phyloP scores from a whole-genome alignment of 2,113 vertebrate species.

The Onychostruthus taczanowskii region DNA sequence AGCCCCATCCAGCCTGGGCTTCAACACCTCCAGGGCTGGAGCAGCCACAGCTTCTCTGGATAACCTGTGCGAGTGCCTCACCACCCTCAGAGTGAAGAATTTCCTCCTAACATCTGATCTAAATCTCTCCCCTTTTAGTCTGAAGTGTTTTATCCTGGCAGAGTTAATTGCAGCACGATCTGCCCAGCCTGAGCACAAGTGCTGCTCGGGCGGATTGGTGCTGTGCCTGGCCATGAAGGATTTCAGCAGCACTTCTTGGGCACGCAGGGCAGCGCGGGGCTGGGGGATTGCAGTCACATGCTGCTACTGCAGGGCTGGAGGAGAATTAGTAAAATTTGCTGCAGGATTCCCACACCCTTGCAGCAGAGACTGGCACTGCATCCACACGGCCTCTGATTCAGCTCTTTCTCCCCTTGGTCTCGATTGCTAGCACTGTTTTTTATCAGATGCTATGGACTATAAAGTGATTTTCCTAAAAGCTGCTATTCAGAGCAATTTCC shows the following conservation, averaged over 20 bases:
- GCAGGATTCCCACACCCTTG: slow-evolving; percentile 45
- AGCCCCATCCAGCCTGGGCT: background rate
- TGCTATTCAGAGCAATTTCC: background rate
- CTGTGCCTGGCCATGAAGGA: background rate
- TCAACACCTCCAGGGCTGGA: background rate
- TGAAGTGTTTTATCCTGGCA: background rate
- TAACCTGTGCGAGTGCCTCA: background rate
- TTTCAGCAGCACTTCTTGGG: background rate
- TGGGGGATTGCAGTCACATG: slow-evolving; percentile 18
- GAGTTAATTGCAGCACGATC: background rate
- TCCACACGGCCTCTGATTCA: slow-evolving; percentile 35
- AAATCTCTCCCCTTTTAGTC: background rate
- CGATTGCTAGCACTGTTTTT: background rate
- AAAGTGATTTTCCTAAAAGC: slow-evolving; percentile 53
- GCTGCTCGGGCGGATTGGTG: background rate
- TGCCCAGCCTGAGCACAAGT: fast-evolving
- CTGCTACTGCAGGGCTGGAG: slow-evolving; percentile 48
- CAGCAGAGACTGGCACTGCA: slow-evolving; percentile 2
- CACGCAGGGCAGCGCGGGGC: background rate
- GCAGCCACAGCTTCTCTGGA: background rate
- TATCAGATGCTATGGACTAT: background rate
- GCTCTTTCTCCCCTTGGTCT: slow-evolving; percentile 33
- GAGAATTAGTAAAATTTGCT: slow-evolving; percentile 53
- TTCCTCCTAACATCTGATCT: background rate
- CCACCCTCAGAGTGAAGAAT: background rate